phyloP scores from a whole-genome alignment of 1,140 invertebrate genomes.

The Drosophila athabasca region DNA sequence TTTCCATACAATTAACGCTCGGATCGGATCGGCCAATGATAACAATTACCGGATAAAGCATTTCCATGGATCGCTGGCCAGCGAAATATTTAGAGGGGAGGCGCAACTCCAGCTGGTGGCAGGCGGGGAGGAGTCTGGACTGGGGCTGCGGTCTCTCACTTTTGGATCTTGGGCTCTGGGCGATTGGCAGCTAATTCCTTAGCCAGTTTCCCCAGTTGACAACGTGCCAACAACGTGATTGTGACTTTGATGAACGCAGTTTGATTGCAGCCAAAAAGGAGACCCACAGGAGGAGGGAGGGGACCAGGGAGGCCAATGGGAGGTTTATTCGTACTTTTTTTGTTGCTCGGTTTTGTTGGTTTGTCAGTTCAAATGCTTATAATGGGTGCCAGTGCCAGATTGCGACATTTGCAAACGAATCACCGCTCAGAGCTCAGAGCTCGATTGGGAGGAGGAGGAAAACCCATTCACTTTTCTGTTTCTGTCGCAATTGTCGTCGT shows the following conservation, averaged over 20 bases:
- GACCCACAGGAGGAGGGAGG: neutral
- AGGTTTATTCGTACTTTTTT: slow-evolving; percentile 33
- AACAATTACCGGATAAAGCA: slow-evolving; percentile 32
- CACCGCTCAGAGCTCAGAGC: neutral
- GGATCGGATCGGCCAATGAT: slow-evolving; percentile 30
- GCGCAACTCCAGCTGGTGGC: no score
- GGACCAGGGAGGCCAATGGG: slow-evolving; percentile 34
- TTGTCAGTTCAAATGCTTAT: slow-evolving; percentile 40
- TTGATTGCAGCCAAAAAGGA: slow-evolving; percentile 47
- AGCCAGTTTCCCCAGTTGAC: slow-evolving; percentile 21
- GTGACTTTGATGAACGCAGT: slow-evolving; percentile 74
- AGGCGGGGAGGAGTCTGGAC: neutral
- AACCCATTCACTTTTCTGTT: slow-evolving; percentile 76
- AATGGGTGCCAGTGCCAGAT: slow-evolving; percentile 62
- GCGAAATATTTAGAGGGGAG: slow-evolving; percentile 3
- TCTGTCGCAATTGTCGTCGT: slow-evolving; percentile 55
- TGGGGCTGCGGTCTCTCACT: slow-evolving; percentile 5
- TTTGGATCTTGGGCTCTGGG: neutral
- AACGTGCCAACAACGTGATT: slow-evolving; percentile 28
- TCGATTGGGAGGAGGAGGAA: slow-evolving; percentile 46
- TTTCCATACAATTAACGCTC: slow-evolving; percentile 69
- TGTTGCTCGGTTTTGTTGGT: no score
- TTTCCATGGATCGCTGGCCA: slow-evolving; percentile 40
- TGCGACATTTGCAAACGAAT: slow-evolving; percentile 74
- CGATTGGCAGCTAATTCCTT: slow-evolving; percentile 28